Evolutionary conservation across 2,888 invertebrate species (phyloP).

Genomic region (Eutolmus rufibarbis): DNA sequence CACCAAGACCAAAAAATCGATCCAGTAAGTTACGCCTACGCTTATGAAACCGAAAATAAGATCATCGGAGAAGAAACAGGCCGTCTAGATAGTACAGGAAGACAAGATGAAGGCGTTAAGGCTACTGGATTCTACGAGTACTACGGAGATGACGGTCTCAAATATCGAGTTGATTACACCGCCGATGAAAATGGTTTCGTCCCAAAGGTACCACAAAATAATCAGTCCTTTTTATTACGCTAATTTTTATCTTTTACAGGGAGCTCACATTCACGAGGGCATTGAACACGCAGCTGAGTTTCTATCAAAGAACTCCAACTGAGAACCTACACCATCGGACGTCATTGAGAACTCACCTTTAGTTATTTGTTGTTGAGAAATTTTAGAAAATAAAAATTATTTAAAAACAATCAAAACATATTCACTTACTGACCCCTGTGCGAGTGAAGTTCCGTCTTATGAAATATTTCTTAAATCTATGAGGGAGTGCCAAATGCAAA

Average conservation of each 20-base stretch:
- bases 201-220: constrained; percentile 51
- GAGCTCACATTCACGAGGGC: constrained; percentile 62
- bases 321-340: not conserved
- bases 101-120: constrained; percentile 65
- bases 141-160: constrained; percentile 66
- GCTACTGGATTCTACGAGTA: constrained; percentile 70
- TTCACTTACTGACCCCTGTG: not conserved
- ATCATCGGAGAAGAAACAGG: constrained; percentile 64
- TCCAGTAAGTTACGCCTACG: constrained; percentile 52
- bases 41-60: constrained; percentile 66
- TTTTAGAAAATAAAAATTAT: not conserved
- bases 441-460: not conserved
- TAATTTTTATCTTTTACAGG: constrained; percentile 48
- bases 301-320: constrained; percentile 59
- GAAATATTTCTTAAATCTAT: not conserved
- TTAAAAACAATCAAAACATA: not conserved
- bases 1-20: constrained; percentile 58
- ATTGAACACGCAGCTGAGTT: constrained; percentile 72
- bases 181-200: constrained; percentile 64
- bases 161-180: constrained; percentile 62
- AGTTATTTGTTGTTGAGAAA: not conserved
- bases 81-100: constrained; percentile 63
- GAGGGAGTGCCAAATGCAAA: constrained; percentile 13
- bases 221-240: not conserved
- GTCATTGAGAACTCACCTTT: not conserved